Conservation (phyloP, 2,888 invertebrate genomes). For the Ophion costatus region DNA sequence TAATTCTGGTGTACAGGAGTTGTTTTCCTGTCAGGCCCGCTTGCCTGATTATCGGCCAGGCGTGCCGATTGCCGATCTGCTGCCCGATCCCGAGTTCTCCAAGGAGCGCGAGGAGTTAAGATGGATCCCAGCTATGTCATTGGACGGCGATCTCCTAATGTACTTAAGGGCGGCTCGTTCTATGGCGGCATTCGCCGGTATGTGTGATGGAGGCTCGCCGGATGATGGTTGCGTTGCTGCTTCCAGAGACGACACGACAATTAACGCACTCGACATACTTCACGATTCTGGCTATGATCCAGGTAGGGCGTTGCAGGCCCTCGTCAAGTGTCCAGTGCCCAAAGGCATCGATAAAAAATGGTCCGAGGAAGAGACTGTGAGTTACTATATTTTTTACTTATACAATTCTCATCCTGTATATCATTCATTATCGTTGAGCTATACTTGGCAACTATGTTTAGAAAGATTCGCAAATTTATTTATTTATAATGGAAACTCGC, state of each 20-base stretch:
- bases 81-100: conserved; percentile 84
- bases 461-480: no score
- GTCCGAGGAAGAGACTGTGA: conserved; percentile 97
- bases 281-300: conserved; percentile 99
- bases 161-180: conserved; percentile 98
- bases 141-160: conserved; percentile 98
- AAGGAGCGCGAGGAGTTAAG: conserved; percentile 93
- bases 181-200: conserved; percentile 99
- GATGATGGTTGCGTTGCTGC: conserved; percentile 99
- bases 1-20: conserved; percentile 79
- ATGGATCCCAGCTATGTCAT: conserved; percentile 97
- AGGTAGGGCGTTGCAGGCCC: conserved; percentile 96
- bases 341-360: conserved; percentile 99
- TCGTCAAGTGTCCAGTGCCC: conserved; percentile 98
- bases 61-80: conserved; percentile 82
- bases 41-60: conserved; percentile 86
- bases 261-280: conserved; percentile 97
- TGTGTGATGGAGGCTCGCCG: conserved; percentile 99
- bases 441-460: no score
- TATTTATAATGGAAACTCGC: no score
- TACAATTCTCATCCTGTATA: background rate
- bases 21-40: conserved; percentile 85
- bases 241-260: conserved; percentile 98
- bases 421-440: background rate
- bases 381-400: conserved; percentile 66